Evolutionary conservation across 2,113 vertebrate genomes (phyloP), one percentile per base, ranked within the genome.

Genomic region (Rhinolophus ferrumequinum): DNA sequence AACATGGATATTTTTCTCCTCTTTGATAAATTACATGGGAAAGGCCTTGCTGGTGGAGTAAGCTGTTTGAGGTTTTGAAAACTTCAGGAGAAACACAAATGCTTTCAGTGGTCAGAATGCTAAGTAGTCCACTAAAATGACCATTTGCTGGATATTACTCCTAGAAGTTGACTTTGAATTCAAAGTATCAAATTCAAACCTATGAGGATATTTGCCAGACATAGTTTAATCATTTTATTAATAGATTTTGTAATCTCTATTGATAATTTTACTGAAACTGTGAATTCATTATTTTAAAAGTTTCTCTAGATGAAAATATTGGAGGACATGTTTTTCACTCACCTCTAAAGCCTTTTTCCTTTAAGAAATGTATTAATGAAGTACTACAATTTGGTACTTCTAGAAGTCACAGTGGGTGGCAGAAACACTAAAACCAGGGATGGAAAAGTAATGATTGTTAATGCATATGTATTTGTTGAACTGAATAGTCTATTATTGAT

Each of bases 291-390:
- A 30, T 89, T 73, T 95, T 64, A 19, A 88, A 80, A 62, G 18
- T 93, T 70, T 95, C n/a, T 96, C 0, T 73, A 62, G 90, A 35
- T 95, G 28, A 76, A 92, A 90, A 87, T 73, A 58, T 41, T 79
- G 9, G 80, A 90, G n/a, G n/a, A 60, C 11, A 21, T 72, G 33
- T 5, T 75, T 72, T 83, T 77, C 7, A 73, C 28, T 70, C 89
- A 44, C 14, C 70, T 84, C 3, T 47, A 15, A 81, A 76, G 11
- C n/a, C 11, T 73, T 67, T 79, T 84, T 64, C 35, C 28, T 33
- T 85, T n/a, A 56, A 93, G 24, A 91, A 70, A 72, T 50, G 3
- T 64, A 47, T 84, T 81, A 54, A 1, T 7, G 2, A 72, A 82
- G 33, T 54, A 85, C 13, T 77, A 9, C 6, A 83, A 1, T 56